Base-by-base conservation (phyloP, 1,140 invertebrate genomes). In the Psilanteris sp. region DNA sequence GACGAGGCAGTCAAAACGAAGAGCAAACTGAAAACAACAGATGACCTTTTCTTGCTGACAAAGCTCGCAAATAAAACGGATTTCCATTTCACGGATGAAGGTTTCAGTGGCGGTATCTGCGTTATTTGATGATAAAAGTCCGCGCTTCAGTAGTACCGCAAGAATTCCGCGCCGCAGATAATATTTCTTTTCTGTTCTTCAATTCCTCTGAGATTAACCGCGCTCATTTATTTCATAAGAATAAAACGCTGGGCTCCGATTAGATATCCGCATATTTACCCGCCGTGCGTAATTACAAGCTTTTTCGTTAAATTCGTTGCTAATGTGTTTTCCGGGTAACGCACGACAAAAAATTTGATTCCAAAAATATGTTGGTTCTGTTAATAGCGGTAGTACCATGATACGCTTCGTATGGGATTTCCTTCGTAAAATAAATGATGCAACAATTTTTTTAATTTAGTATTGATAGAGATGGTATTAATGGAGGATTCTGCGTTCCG, bases 151-250 rank as follows among this genome's bases (percentile, higher is more conserved):
- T 66, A 73, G 46, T 75, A 68, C 72, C 72, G 72, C 72, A 52
- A 70, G 72, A 70, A 75, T 76, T 64, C 66, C 57, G 55, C 32
- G 44, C 46, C 37, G 64, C 36, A 62, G 72, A 76, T 76, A 76
- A 76, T 76, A 76, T 76, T 76, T 76, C 73, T 76, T 75, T 75
- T 75, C 41, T 64, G 57, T 70, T 70, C 59, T 46, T 52, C 73
- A 70, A 66, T 76, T 66, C 73, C 73, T 76, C 64, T 66, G 73
- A 76, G 66, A 76, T 55, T 70, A 76, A 76, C 73, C 73, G 73
- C 73, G 73, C 73, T 66, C 73, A 66, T 76, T 76, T 70, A 76
- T 76, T 76, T 76, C 66, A 76, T 76, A 70, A 76, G 73, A 44
- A 57, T 71, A 71, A 77, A 71, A 77, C 48, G 46, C 59, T 43